These are phyloP conservation scores for Gallinago nigripennis DNA, from an alignment of 2,797 vertebrate genomes.

Conservation along the genomic window DNA sequence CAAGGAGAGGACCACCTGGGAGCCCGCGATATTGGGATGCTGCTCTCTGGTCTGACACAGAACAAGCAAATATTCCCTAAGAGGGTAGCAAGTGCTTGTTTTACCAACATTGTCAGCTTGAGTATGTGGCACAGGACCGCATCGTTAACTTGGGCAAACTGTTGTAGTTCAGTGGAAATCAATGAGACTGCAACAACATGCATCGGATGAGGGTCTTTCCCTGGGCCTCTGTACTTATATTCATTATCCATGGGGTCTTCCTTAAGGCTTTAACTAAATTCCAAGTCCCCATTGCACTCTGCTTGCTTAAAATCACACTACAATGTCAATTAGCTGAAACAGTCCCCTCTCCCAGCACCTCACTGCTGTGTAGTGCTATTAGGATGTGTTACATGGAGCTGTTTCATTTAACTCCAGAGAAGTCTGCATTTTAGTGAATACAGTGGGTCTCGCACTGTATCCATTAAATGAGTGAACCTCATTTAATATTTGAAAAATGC, in stretches of 20 bases:
- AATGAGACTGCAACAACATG: too few species aligned
- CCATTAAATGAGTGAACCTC: neutral
- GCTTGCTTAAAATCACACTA: neutral
- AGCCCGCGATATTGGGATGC: accelerated
- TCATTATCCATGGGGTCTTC: neutral
- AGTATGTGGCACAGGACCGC: accelerated
- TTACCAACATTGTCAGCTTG: neutral
- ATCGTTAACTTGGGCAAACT: neutral
- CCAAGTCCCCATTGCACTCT: neutral
- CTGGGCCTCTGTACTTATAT: neutral
- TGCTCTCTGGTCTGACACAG: neutral
- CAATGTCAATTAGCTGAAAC: neutral
- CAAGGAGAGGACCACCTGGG: neutral
- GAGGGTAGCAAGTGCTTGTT: neutral
- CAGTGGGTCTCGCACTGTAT: neutral
- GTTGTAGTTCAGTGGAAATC: neutral
- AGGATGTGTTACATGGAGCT: accelerated
- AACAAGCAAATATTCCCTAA: accelerated
- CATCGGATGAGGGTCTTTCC: neutral
- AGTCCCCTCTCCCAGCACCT: neutral
- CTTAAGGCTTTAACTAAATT: neutral
- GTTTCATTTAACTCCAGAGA: neutral
- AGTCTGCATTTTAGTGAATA: neutral
- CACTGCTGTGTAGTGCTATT: neutral
- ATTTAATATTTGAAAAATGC: neutral